phyloP scores from a whole-genome alignment of 2,113 vertebrate species.

The Sardina pilchardus region DNA sequence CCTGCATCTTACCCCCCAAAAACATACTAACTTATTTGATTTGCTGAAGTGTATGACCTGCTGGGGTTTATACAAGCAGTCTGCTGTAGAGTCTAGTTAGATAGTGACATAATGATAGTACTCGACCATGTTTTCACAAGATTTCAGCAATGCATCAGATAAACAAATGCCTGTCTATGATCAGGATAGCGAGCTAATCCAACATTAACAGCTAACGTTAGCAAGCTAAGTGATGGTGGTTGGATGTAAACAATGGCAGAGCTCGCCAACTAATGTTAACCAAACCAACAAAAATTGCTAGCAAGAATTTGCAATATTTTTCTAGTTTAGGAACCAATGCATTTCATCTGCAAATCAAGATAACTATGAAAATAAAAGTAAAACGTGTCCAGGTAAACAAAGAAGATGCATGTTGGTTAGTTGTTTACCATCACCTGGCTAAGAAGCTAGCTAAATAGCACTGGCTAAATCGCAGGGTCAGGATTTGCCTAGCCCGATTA shows the following conservation, averaged over 20 bases:
- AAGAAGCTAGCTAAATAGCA: background rate
- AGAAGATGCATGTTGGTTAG: background rate
- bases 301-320: background rate
- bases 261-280: background rate
- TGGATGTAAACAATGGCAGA: background rate
- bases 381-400: background rate
- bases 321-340: background rate
- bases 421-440: background rate
- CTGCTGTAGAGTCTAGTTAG: background rate
- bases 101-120: background rate
- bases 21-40: background rate
- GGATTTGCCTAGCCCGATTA: background rate
- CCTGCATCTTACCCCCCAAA: background rate
- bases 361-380: background rate
- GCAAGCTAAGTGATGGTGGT: background rate
- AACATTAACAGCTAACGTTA: background rate
- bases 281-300: background rate
- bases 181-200: background rate
- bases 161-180: background rate
- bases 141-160: background rate
- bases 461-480: background rate
- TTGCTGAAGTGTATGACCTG: background rate
- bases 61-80: background rate
- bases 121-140: background rate
- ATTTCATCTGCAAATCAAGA: background rate